A percentile compares a stretch with the other conserved stretches of the same genome.
These are phyloP conservation scores for Rhopalosiphum padi DNA, from an alignment of 1,140 invertebrate species.

Conservation along the genomic window DNA sequence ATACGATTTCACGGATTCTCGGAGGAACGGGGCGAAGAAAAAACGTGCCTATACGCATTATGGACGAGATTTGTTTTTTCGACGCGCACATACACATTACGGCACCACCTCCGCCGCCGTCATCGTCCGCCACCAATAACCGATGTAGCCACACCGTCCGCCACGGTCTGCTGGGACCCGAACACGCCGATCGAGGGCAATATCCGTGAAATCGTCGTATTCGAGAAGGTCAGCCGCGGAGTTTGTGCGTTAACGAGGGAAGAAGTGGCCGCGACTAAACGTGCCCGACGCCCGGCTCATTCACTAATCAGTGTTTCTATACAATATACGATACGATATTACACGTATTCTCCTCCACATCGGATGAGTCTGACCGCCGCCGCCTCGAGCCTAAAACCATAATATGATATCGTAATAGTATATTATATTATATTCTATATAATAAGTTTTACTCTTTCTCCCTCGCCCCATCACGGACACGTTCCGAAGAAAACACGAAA, in stretches of 20 bases:
- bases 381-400: background rate
- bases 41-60: background rate
- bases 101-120: background rate
- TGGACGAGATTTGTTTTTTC: conserved; percentile 24
- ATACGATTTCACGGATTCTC: conserved; percentile 42
- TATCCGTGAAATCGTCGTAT: conserved; percentile 52
- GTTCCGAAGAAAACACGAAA: background rate
- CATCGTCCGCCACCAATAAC: background rate
- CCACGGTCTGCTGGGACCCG: conserved; percentile 42
- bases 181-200: conserved; percentile 27
- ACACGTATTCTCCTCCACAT: background rate
- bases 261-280: conserved; percentile 40
- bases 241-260: conserved; percentile 30
- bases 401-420: background rate
- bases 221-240: background rate
- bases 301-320: conserved; percentile 20
- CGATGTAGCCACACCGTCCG: background rate
- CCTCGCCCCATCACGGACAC: background rate
- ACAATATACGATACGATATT: background rate
- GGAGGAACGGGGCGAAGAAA: background rate
- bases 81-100: background rate
- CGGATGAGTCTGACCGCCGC: background rate
- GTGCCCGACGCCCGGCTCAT: conserved; percentile 13
- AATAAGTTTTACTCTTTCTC: background rate
- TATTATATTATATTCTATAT: background rate